Conservation (phyloP, 2,113 vertebrate species). For the Hydropotes inermis region DNA sequence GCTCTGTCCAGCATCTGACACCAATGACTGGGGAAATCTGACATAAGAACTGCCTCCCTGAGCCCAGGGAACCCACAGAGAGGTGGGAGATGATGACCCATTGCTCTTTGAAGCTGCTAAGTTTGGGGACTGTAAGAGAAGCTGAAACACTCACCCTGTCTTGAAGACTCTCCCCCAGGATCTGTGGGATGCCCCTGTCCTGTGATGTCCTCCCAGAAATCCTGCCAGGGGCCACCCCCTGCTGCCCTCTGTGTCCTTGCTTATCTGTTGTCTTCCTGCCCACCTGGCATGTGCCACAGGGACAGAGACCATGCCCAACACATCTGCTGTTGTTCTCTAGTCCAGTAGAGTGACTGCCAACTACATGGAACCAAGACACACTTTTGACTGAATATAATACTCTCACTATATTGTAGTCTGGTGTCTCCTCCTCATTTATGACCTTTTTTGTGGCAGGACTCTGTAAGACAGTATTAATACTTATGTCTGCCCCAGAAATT, state of each 20-base stretch:
- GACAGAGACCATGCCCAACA: rapidly evolving
- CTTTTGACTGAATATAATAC: background rate
- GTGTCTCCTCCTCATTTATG: background rate
- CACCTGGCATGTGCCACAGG: rapidly evolving
- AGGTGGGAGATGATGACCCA: rapidly evolving
- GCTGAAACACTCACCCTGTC: background rate
- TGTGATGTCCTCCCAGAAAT: background rate
- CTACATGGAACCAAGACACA: background rate
- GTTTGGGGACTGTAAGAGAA: background rate
- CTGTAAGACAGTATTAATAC: background rate
- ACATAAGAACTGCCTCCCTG: background rate
- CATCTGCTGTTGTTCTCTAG: background rate
- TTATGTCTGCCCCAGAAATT: background rate
- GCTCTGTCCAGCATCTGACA: background rate
- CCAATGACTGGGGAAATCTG: rapidly evolving
- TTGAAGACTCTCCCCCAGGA: background rate
- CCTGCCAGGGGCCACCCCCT: background rate
- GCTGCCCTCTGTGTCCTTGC: too few relatives aligned
- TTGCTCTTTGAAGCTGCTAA: background rate
- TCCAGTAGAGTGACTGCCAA: too few relatives aligned
- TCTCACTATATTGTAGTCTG: background rate
- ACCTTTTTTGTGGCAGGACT: background rate
- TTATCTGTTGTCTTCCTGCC: background rate
- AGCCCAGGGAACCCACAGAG: background rate
- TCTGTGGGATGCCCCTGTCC: background rate